A percentile compares a stretch with the other conserved stretches of the same genome.
These are phyloP conservation scores for Gortyna flavago DNA, from an alignment of 2,888 invertebrate species.

Conservation along the genomic window DNA sequence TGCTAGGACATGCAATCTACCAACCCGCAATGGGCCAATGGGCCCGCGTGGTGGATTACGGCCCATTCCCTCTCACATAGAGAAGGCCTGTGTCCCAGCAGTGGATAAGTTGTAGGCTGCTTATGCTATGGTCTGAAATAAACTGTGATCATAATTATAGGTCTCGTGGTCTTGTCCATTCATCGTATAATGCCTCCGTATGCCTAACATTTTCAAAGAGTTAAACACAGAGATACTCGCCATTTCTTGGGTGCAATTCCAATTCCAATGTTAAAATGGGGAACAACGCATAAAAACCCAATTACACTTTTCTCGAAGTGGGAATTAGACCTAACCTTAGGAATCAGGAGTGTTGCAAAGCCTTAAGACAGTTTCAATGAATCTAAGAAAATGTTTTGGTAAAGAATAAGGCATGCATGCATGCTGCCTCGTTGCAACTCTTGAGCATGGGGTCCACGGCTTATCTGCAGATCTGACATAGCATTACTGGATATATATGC, in stretches of 20 bases:
- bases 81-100: too few relatives aligned
- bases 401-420: neutral
- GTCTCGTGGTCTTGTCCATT: neutral
- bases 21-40: too few relatives aligned
- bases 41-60: too few relatives aligned
- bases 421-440: neutral
- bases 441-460: neutral
- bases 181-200: neutral
- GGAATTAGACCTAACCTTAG: slow-evolving; percentile 42
- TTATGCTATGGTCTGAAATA: neutral
- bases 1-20: neutral
- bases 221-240: slow-evolving; percentile 12
- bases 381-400: slow-evolving; percentile 7
- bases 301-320: slow-evolving; percentile 55
- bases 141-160: neutral
- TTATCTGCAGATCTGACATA: neutral
- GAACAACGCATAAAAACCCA: slow-evolving; percentile 38
- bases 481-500: neutral
- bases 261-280: slow-evolving; percentile 36
- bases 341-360: slow-evolving; percentile 14
- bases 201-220: neutral
- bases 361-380: slow-evolving; percentile 9
- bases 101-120: too few relatives aligned
- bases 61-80: too few relatives aligned
- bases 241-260: slow-evolving; percentile 31